These are phyloP conservation scores for Piezodorus guildinii DNA, from an alignment of 1,140 invertebrate species.

Conservation along the genomic window DNA sequence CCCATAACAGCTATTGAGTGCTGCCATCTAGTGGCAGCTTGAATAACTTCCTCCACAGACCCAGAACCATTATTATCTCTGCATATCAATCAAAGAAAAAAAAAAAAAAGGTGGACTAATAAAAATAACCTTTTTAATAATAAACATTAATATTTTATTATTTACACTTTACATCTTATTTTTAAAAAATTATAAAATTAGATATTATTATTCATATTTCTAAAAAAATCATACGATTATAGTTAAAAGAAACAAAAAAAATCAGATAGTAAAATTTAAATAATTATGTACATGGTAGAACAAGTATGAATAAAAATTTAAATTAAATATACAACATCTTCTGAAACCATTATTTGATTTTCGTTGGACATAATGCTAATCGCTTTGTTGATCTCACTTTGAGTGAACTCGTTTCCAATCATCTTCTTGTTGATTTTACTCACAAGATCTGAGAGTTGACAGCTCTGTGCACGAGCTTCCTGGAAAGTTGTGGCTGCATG, in stretches of 20 bases:
- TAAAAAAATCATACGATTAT: background rate
- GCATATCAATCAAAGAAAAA: no score
- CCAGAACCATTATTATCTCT: no score
- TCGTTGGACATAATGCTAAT: slow-evolving; percentile 73
- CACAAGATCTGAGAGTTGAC: slow-evolving; percentile 46
- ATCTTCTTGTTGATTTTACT: slow-evolving; percentile 49
- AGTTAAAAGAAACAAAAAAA: background rate
- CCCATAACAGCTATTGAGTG: no score
- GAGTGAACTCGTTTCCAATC: slow-evolving; percentile 42
- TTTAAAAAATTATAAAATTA: no score
- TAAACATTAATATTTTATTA: background rate
- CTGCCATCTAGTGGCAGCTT: no score
- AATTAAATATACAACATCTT: slow-evolving; percentile 77
- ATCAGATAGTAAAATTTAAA: background rate
- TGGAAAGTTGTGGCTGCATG: slow-evolving; percentile 52
- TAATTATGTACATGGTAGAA: background rate
- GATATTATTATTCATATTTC: background rate
- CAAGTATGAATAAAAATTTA: slow-evolving; percentile 37
- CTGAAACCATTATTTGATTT: slow-evolving; percentile 84
- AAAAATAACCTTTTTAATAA: background rate
- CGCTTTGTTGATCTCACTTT: slow-evolving; percentile 63
- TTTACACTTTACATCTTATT: no score
- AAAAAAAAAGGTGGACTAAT: background rate
- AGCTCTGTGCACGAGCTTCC: slow-evolving; percentile 52
- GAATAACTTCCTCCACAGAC: no score